These are phyloP conservation scores for Fragum fragum DNA, from an alignment of 2,888 invertebrate genomes.

Conservation along the genomic window DNA sequence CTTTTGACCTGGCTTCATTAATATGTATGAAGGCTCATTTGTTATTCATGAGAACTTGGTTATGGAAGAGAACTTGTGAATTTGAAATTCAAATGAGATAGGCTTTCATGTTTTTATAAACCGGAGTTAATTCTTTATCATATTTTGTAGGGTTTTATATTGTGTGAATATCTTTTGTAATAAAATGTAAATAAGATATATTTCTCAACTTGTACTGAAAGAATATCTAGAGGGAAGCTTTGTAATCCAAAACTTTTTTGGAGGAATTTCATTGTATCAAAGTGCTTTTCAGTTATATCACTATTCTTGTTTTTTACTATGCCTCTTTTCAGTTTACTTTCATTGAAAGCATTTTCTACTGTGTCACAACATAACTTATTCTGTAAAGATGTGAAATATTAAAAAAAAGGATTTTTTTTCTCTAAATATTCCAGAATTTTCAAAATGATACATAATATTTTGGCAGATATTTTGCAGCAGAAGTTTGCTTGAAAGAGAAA, in stretches of 20 bases:
- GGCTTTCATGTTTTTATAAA: slow-evolving; percentile 25
- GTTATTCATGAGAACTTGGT: slow-evolving; percentile 30
- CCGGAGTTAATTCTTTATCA: slow-evolving; percentile 20
- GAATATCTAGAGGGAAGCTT: background rate
- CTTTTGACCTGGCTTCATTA: slow-evolving; percentile 36
- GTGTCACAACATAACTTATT: too few relatives aligned
- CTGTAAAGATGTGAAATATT: too few relatives aligned
- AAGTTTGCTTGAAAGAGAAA: too few relatives aligned
- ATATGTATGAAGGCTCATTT: slow-evolving; percentile 59
- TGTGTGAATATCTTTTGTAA: slow-evolving; percentile 26
- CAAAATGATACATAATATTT: too few relatives aligned
- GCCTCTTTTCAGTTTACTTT: too few relatives aligned
- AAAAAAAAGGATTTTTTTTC: too few relatives aligned
- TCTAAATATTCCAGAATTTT: too few relatives aligned
- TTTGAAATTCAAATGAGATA: slow-evolving; percentile 30
- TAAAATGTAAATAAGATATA: slow-evolving; percentile 19
- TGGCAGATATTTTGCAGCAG: too few relatives aligned
- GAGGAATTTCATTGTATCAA: too few relatives aligned
- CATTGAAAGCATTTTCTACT: too few relatives aligned
- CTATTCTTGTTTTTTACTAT: too few relatives aligned
- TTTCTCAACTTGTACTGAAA: background rate
- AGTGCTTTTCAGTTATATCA: too few relatives aligned
- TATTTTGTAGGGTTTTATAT: slow-evolving; percentile 18
- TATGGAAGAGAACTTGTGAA: slow-evolving; percentile 22
- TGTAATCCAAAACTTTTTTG: background rate